Base-by-base conservation (phyloP, 2,888 invertebrate species). In the Parnassius smintheus region DNA sequence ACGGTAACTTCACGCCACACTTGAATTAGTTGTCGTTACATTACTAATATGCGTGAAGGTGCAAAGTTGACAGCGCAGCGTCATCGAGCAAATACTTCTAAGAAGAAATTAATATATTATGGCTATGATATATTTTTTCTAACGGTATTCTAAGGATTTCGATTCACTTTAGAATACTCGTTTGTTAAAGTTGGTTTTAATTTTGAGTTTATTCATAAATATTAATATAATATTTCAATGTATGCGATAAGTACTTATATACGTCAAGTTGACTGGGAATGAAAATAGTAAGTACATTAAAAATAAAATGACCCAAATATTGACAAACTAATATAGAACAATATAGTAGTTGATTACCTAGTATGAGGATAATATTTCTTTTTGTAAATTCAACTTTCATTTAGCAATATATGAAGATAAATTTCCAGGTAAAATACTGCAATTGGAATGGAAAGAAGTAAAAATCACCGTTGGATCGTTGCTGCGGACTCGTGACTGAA, bases 361-460 rank as follows among this genome's bases (percentile, higher is more conserved):
- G 54, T 42, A 41, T 12, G 42, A 25, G 48, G 56, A 59, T 64
- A 53, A 62, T 53, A 46, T 61, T 18, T 42, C 52, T 57, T 52
- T 62, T 56, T 62, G 59, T 59, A 44, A 49, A 53, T 56, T 57
- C 55, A 48, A 59, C 56, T 51, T 56, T 62, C 65, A 73, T 77
- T 72, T 72, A 75, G 68, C 71, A 68, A 75, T 76, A 78, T 81
- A 82, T 74, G 80, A 81, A 83, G 85, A 89, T 82, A 88, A 89
- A 88, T 91, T 88, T 82, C 84, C 72, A 76, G 82, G 80, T 83
- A 81, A 83, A 88, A 85, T 86, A 86, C 82, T 83, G 87, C 87
- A 86, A 86, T 88, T 73, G 88, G 86, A 86, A 88, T 87, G 80
- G 81, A 88, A 89, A 90, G 89, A 91, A 89, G 88, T 86, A 91